Conservation (phyloP, 1,140 invertebrate species). For the Mamestra configurata region DNA sequence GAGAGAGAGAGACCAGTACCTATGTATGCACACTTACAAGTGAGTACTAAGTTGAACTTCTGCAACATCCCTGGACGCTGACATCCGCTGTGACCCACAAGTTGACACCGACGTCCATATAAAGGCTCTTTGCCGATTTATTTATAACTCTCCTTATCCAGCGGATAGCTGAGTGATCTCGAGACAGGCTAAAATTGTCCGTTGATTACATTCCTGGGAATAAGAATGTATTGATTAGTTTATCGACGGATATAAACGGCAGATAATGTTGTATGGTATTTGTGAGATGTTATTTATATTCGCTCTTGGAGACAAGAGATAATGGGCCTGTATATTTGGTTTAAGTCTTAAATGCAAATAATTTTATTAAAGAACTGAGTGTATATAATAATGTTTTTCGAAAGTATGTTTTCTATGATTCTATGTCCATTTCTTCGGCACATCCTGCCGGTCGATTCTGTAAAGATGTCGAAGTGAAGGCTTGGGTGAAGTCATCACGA, state of each 20-base stretch:
- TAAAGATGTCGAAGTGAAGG: too few species aligned
- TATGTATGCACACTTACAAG: too few species aligned
- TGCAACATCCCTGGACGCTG: neutral
- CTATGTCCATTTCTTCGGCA: too few species aligned
- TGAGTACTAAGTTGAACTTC: slow-evolving; percentile 20
- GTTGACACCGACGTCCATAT: slow-evolving; percentile 35
- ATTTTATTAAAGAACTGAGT: too few species aligned
- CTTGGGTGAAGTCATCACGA: too few species aligned
- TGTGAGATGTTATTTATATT: neutral
- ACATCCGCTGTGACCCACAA: slow-evolving; percentile 43
- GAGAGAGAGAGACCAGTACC: too few species aligned
- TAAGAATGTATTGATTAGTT: neutral
- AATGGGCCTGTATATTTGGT: neutral
- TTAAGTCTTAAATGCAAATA: too few species aligned
- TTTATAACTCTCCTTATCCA: slow-evolving; percentile 20
- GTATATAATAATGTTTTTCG: too few species aligned
- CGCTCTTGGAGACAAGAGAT: neutral
- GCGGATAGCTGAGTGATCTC: slow-evolving; percentile 17
- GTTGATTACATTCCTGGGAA: slow-evolving; percentile 1
- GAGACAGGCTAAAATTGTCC: slow-evolving; percentile 4
- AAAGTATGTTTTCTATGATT: too few species aligned
- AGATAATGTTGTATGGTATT: neutral
- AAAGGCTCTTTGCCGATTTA: slow-evolving; percentile 39
- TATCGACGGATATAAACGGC: neutral
- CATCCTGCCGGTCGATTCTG: too few species aligned